Evolutionary conservation across 2,113 vertebrate species (phyloP), one percentile per base, ranked within the genome.

Genomic region (Sisor rabdophorus): DNA sequence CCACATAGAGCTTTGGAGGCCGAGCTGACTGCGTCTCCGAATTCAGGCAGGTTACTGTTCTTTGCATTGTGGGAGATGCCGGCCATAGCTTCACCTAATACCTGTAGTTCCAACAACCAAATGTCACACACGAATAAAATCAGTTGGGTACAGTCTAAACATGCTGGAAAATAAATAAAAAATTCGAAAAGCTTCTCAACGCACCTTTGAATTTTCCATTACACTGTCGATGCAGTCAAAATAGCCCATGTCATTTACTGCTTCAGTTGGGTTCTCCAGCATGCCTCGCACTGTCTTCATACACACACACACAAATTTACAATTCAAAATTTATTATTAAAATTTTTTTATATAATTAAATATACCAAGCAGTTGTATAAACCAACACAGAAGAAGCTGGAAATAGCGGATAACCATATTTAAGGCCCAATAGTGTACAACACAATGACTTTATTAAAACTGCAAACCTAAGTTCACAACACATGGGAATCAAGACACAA

Each of bases 181-280:
- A 69, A 12, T n/a, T 48, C 6, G 20, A 2, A 36, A 63, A 48
- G 24, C 26, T 56, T 36, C 11, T 3, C 8, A 13, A 11, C 1
- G 11, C 24, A 97, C 97, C 94, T 98, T 99, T 7, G 96, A 98
- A 89, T 99, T 99, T 87, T 99, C 97, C 97, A 99, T 98, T 40
- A 99, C 96, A 0, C 94, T 96, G 87, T 99, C 97, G n/a, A 99
- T 93, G 85, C 97, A 98, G 89, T 94, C 95, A 54, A 99, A 99
- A 88, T 98, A 99, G 22, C 97, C 97, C 89, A 94, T 88, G 47
- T 99, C 97, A 1, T 87, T 98, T 71, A 98, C 91, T 0, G 94
- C 94, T 73, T 99, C 95, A 0, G 94, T 96, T 0, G 97, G 96
- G 84, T 98, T 98, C 89, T 98, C 96, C 83, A 99, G 87, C 86